phyloP scores from a whole-genome alignment of 2,797 vertebrate species.

The Enteromius thamalakanensis region DNA sequence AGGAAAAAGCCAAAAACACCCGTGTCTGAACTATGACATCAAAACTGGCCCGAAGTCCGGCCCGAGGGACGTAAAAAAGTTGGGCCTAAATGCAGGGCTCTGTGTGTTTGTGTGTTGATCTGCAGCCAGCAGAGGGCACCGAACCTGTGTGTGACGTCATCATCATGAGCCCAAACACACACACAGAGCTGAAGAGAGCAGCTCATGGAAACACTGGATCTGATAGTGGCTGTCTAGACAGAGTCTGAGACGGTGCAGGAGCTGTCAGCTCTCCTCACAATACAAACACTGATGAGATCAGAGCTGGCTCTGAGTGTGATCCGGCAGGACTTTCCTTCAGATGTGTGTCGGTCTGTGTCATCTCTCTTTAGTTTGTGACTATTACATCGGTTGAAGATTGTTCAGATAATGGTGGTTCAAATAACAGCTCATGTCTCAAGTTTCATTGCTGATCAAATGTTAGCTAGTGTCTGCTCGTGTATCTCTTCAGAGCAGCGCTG shows the following conservation, averaged over 20 bases:
- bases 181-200: not conserved
- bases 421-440: not conserved
- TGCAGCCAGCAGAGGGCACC: slow-evolving; percentile 40
- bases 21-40: no score
- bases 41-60: no score
- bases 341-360: not conserved
- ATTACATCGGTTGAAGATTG: not conserved
- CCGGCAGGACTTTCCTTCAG: not conserved
- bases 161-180: not conserved
- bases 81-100: no score
- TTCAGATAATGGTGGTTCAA: not conserved
- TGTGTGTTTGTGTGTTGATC: slow-evolving; percentile 3
- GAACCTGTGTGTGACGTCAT: not conserved
- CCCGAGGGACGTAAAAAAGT: no score
- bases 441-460: not conserved
- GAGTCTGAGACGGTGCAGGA: not conserved
- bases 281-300: slow-evolving; percentile 52
- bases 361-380: not conserved
- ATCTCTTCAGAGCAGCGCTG: not conserved
- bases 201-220: not conserved
- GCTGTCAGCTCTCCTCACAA: slow-evolving; percentile 31
- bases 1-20: no score
- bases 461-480: not conserved
- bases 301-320: slow-evolving; percentile 46
- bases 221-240: not conserved